A percentile compares a stretch with the other conserved stretches of the same genome.
Conservation (phyloP, 2,113 vertebrate genomes). For the Eidolon helvum region DNA sequence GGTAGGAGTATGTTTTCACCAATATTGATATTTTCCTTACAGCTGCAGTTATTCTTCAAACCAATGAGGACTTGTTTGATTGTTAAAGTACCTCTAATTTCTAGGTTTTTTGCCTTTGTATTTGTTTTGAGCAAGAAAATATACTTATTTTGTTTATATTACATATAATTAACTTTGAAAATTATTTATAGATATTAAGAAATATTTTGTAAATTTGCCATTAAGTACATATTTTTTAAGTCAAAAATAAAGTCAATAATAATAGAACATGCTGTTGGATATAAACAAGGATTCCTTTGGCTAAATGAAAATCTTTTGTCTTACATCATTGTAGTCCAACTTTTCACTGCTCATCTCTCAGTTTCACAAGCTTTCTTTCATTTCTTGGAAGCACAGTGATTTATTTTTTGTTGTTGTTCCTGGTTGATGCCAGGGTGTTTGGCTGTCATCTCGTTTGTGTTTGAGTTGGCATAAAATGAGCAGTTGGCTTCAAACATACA, state of each 20-base stretch:
- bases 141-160: not conserved
- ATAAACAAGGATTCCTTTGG: not conserved
- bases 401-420: not conserved
- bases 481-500: not conserved
- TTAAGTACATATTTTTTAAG: not conserved
- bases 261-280: not conserved
- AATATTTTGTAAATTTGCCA: not conserved
- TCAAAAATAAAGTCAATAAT: constrained; percentile 6
- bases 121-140: not conserved
- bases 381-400: not conserved
- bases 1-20: not conserved
- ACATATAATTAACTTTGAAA: not conserved
- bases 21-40: not conserved
- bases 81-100: not conserved
- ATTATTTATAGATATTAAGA: not conserved
- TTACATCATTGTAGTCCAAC: not conserved
- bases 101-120: not conserved
- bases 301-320: not conserved
- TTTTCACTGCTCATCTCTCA: not conserved
- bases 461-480: constrained; percentile 21
- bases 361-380: not conserved
- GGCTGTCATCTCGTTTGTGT: not conserved
- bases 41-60: constrained; percentile 9
- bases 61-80: not conserved
- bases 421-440: not conserved